Conservation (phyloP, 2,797 vertebrate species). For the Loriculus beryllinus region DNA sequence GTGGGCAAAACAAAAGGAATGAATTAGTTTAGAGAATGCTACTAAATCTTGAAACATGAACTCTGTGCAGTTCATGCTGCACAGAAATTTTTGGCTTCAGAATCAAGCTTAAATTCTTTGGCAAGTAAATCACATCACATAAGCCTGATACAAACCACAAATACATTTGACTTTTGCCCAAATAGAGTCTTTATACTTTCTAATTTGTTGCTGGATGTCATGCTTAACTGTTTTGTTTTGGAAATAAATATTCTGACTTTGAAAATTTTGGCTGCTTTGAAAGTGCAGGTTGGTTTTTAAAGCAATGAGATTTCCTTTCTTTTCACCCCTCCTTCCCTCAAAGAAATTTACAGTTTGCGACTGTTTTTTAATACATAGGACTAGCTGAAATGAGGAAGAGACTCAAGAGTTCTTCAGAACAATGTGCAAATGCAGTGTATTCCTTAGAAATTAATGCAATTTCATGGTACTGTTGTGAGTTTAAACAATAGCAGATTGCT, state of each 20-base stretch:
- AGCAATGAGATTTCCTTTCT: background rate
- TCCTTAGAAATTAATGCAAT: background rate
- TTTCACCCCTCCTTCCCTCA: fast-evolving
- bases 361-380: background rate
- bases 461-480: background rate
- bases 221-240: slow-evolving; percentile 24
- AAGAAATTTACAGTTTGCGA: background rate
- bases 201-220: slow-evolving; percentile 55
- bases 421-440: background rate
- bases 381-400: background rate
- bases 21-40: slow-evolving; percentile 29
- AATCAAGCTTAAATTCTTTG: slow-evolving; percentile 55
- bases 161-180: slow-evolving; percentile 38
- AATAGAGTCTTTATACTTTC: slow-evolving; percentile 11
- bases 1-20: slow-evolving; percentile 34
- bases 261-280: slow-evolving; percentile 1
- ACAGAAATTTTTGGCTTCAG: slow-evolving; percentile 30
- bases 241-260: slow-evolving; percentile 32
- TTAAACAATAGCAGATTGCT: background rate
- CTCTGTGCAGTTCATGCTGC: background rate
- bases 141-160: slow-evolving; percentile 46
- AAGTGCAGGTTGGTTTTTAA: background rate
- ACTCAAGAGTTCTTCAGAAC: background rate
- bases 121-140: background rate
- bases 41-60: slow-evolving; percentile 20